These are phyloP conservation scores for Rhinichthys klamathensis DNA, from an alignment of 2,113 vertebrate species.

Conservation along the genomic window DNA sequence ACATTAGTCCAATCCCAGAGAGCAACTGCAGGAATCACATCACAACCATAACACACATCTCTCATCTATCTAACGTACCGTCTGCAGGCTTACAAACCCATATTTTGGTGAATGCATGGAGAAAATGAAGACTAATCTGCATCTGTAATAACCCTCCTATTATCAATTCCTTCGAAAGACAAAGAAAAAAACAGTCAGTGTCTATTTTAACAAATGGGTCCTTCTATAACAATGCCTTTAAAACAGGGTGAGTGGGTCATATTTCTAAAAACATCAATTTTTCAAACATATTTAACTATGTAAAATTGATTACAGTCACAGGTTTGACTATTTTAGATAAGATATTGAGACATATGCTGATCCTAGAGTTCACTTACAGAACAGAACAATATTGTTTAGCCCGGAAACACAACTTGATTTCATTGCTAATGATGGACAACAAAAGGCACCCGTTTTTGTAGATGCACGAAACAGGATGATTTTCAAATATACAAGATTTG, in stretches of 20 bases:
- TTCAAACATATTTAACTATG: not conserved
- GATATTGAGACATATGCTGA: too few species aligned
- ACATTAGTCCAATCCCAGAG: conserved; percentile 20
- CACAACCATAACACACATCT: not conserved
- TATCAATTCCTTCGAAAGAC: not conserved
- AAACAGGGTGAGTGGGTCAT: not conserved
- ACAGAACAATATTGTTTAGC: not conserved
- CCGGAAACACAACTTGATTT: too few species aligned
- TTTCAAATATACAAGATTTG: not conserved
- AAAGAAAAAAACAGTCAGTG: not conserved
- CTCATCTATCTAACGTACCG: not conserved
- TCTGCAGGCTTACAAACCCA: not conserved
- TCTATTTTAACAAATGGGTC: not conserved
- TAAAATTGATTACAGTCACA: not conserved
- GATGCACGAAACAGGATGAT: not conserved
- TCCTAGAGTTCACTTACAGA: too few species aligned
- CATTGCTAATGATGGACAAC: not conserved
- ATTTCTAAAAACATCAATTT: not conserved
- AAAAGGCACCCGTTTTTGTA: not conserved
- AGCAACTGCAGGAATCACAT: not conserved
- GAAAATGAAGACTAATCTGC: not conserved
- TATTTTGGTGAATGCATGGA: not conserved
- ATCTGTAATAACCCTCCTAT: not conserved
- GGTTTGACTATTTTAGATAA: too few species aligned
- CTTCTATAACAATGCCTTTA: not conserved